Evolutionary conservation across 2,797 vertebrate genomes (phyloP), one percentile per base, ranked within the genome.

Genomic region (Sphenodon punctatus): DNA sequence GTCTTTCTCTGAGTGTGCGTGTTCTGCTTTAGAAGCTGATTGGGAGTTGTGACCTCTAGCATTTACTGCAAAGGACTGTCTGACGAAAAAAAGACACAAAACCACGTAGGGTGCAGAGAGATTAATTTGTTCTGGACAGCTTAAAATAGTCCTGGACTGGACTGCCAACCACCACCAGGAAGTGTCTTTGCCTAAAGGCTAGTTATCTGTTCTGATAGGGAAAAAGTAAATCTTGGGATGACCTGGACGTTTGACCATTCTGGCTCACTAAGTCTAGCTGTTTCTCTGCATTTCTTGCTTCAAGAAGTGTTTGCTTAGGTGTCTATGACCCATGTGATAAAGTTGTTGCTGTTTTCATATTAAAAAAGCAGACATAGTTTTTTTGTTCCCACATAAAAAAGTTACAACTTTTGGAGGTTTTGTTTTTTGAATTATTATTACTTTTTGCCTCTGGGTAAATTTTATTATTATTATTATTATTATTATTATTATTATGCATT

Each of bases 101-200:
- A 84, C 63, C 80, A 0, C 78, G 20, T 86, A 69, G 72, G 69
- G 34, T 56, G 60, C 64, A 8, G 39, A 60, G 43, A 48, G 38
- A 85, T 76, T 90, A 68, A 59, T 55, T 69, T 46, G 59, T 78
- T 80, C 82, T 59, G 80, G 80, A 68, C 65, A 41, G 56, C 86
- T 82, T 80, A 69, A 89, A 76, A 71, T 86, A 87, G 67, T 78
- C 66, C 23, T 70, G 51, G 48, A 42, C 60, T 68, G 64, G 87
- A 67, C 67, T 42, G 71, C 66, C 69, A 69, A 3, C 66, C 64
- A 10, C 77, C 53, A 16, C 56, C 60, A 76, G 73, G 67, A 80
- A 74, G 39, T 22, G 81, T 56, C 60, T 80, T 8, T 82, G 60
- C 68, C 66, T 39, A 22, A 14, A n/a, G 75, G 38, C 41, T 4